Conservation (phyloP, 2,113 vertebrate species). For the Thalassoma bifasciatum region DNA sequence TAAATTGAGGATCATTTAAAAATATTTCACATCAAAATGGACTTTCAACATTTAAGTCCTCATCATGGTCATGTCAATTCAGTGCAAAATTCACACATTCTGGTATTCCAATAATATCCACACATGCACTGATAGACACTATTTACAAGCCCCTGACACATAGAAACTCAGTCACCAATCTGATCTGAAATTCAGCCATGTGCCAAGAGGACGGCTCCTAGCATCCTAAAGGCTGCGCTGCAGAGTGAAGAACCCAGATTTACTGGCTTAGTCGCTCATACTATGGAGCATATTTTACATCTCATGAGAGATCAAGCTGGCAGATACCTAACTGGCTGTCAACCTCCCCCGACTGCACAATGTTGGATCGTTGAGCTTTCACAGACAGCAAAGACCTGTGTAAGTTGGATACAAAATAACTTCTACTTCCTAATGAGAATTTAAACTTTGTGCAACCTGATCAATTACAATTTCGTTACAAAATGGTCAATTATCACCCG, state of each 20-base stretch:
- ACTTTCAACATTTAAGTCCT: slow-evolving; percentile 44
- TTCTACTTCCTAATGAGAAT: slow-evolving; percentile 5
- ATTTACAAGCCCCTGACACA: neutral
- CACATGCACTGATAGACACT: neutral
- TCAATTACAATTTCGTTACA: no score
- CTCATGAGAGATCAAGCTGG: slow-evolving; percentile 70
- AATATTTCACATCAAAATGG: neutral
- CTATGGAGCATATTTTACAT: slow-evolving; percentile 69
- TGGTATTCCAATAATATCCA: neutral
- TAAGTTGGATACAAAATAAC: slow-evolving; percentile 30
- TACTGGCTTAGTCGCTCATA: slow-evolving; percentile 51
- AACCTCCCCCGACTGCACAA: slow-evolving; percentile 66
- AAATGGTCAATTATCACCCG: slow-evolving; percentile 18
- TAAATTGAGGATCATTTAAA: neutral
- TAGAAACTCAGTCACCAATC: slow-evolving; percentile 29
- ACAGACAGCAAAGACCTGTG: slow-evolving; percentile 42
- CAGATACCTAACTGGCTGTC: slow-evolving; percentile 63
- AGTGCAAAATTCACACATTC: neutral
- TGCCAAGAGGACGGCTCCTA: slow-evolving; percentile 49
- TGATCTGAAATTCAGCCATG: slow-evolving; percentile 45
- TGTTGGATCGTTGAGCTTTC: slow-evolving; percentile 58
- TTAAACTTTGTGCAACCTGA: neutral
- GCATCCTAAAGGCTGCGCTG: slow-evolving; percentile 40
- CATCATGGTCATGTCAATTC: slow-evolving; percentile 30
- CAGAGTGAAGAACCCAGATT: slow-evolving; percentile 58